A percentile compares a stretch with the other conserved stretches of the same genome.
These are phyloP conservation scores for Drosophila sordidula DNA, from an alignment of 2,888 invertebrate species.

Conservation along the genomic window DNA sequence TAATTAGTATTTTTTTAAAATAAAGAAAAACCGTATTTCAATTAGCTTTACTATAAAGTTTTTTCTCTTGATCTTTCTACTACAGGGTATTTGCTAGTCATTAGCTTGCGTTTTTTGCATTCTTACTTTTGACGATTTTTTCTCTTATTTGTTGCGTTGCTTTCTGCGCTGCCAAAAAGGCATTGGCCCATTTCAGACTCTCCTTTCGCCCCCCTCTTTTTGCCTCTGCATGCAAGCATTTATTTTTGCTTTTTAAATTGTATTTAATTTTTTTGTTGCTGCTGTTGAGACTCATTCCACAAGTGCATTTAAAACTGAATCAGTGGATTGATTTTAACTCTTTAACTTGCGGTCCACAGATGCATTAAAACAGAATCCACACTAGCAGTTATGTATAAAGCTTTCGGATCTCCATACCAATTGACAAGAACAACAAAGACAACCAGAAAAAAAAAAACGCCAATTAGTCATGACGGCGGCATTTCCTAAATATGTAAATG, in stretches of 20 bases:
- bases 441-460: background rate
- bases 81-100: conserved; percentile 19
- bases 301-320: background rate
- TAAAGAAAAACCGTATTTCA: background rate
- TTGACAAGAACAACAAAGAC: conserved; percentile 1
- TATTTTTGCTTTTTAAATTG: conserved; percentile 34
- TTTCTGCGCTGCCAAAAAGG: conserved; percentile 60
- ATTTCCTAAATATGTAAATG: conserved; percentile 7
- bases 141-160: conserved; percentile 18
- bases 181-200: conserved; percentile 68
- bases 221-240: conserved; percentile 1
- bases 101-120: background rate
- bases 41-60: background rate
- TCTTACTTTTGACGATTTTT: conserved; percentile 39
- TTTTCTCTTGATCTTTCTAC: background rate
- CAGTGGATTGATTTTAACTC: too few relatives aligned
- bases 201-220: background rate
- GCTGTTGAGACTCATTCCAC: background rate
- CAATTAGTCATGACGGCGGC: conserved; percentile 27
- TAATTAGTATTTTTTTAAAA: background rate
- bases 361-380: background rate
- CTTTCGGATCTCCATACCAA: background rate
- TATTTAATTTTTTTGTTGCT: conserved; percentile 7
- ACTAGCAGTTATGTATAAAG: conserved; percentile 1
- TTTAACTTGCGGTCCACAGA: background rate